phyloP scores from a whole-genome alignment of 2,113 vertebrate genomes.

The Austrofundulus limnaeus region DNA sequence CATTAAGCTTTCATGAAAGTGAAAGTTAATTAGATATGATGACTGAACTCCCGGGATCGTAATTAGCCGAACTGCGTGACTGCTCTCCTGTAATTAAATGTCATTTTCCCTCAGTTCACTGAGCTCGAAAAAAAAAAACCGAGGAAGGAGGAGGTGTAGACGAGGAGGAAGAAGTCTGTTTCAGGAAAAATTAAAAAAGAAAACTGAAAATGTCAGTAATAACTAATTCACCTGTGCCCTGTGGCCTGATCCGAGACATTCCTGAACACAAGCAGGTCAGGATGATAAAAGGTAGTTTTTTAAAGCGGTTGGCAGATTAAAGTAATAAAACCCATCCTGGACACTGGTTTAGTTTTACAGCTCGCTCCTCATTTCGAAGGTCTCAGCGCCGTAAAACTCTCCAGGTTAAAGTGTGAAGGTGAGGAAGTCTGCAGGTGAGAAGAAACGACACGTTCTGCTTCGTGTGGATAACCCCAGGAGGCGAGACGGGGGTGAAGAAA shows the following conservation, averaged over 20 bases:
- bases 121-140: constrained; percentile 76
- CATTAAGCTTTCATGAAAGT: constrained; percentile 91
- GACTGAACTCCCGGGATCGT: constrained; percentile 89
- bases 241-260: constrained; percentile 41
- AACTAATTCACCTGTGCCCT: constrained; percentile 70
- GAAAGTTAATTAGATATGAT: constrained; percentile 94
- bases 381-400: too few relatives aligned
- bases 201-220: constrained; percentile 72
- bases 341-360: constrained; percentile 1
- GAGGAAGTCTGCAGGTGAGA: constrained; percentile 47
- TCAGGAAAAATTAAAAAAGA: constrained; percentile 70
- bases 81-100: constrained; percentile 93
- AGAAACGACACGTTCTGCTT: constrained; percentile 61
- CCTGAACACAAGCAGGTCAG: not conserved
- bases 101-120: constrained; percentile 87
- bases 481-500: constrained; percentile 31
- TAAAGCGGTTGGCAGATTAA: constrained; percentile 25
- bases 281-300: constrained; percentile 38
- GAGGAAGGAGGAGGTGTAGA: constrained; percentile 6
- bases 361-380: constrained; percentile 16
- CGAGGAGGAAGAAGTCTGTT: constrained; percentile 23
- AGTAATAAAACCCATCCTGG: constrained; percentile 37
- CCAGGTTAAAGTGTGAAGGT: constrained; percentile 52
- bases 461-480: constrained; percentile 56
- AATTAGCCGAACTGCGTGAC: constrained; percentile 88